Base-by-base conservation (phyloP, 2,113 vertebrate genomes). In the Platichthys flesus region DNA sequence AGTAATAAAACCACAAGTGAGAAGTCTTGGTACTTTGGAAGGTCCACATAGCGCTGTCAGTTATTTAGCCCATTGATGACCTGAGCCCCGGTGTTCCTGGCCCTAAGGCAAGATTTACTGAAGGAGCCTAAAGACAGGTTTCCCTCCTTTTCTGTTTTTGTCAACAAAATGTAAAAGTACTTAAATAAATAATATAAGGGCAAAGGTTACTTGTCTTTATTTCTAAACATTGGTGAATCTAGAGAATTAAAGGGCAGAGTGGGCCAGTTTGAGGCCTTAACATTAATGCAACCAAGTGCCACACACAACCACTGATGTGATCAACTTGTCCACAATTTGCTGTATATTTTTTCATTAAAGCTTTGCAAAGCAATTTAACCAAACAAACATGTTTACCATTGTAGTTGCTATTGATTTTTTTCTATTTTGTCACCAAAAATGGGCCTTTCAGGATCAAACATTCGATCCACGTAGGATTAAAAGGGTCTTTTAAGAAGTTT, bases 31-130 rank as follows among this genome's bases (percentile, higher is more conserved):
- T 67, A 15, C 24, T 47, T 31, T 62, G 24, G 20, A 57, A 47
- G 66, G 18, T 61, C 42, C 61, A 35, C 35, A 20, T 0, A 9
- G 57, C 45, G 47, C 65, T 58, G 62, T 59, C 63, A 13, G 69
- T 71, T 67, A 76, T 67, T 81, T 78, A 74, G 56, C 66, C 67
- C 67, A 67, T 37, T 86, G 79, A 83, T 69, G 74, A 83, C 63
- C 71, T 65, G 63, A 83, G 79, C 16, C 20, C 18, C 4, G 13
- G 14, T 26, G 65, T 55, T 72, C 40, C n/a, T 74, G 37, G 31
- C 26, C 74, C 68, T 57, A 0, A n/a, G 78, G 67, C 61, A 60
- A 71, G 78, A 74, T 65, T 79, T 77, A 67, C 21, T 45, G 15
- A 42, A 54, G 54, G 12, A 63, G 71, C 74, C 71, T 75, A 5